Conservation (phyloP, 2,113 vertebrate genomes). For the Gopherus evgoodei region DNA sequence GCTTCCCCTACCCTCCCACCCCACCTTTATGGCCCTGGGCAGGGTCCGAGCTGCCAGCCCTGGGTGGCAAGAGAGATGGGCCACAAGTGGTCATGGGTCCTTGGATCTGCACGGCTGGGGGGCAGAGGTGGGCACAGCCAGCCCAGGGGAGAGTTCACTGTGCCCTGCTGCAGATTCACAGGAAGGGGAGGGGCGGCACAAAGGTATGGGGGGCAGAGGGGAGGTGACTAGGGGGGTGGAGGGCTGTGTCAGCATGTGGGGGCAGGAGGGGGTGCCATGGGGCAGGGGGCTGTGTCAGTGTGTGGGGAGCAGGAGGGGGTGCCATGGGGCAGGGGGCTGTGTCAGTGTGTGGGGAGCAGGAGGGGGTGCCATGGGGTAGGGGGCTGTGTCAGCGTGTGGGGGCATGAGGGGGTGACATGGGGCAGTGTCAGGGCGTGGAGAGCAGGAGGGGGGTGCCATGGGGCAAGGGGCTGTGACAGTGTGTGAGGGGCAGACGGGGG, state of each 20-base stretch:
- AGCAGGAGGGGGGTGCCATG: no score
- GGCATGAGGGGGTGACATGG: neutral
- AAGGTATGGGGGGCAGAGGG: neutral
- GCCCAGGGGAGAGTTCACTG: neutral
- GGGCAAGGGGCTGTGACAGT: no score
- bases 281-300: neutral
- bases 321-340: neutral
- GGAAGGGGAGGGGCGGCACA: neutral
- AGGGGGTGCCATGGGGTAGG: neutral
- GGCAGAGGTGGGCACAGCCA: neutral
- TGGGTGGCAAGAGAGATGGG: neutral
- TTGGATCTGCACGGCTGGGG: neutral
- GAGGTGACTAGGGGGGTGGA: neutral
- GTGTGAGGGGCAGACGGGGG: no score
- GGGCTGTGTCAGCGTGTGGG: neutral
- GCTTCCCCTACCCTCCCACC: neutral
- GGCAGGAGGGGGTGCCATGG: neutral
- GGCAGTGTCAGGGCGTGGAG: rapidly evolving
- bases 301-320: neutral
- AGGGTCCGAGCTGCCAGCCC: no score
- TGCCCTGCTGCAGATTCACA: neutral
- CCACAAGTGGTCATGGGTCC: neutral
- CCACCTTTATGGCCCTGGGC: no score
- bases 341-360: no score
- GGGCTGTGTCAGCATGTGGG: no score